Base-by-base conservation (phyloP, 2,113 vertebrate genomes). In the Pollachius pollachius region DNA sequence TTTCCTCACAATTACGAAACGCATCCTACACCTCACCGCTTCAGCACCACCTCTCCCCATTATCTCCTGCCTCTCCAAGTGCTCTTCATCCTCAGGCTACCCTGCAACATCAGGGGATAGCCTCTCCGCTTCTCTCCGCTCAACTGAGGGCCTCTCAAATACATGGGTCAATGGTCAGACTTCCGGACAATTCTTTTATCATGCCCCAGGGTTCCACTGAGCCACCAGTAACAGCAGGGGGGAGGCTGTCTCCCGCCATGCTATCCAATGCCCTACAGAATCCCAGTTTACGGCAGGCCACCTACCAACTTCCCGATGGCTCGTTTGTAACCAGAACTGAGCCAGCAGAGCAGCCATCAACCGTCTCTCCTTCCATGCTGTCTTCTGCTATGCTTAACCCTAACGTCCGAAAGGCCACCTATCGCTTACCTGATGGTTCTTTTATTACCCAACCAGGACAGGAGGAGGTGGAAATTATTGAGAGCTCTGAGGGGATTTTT, bases 221-320 rank as follows among this genome's bases (percentile, higher is more conserved):
- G 9, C 12, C 68, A 72, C 59, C 75, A 67, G 41, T 57, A 65
- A 62, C 69, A 37, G 71, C 41, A 63, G 70, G 67, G 27, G 79
- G 61, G 19, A 78, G 19, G 18, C 62, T 76, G 17, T 84, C 85
- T 62, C 63, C 82, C 8, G 77, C 85, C 64, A 61, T 84, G 61
- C 81, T 90, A 0, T 89, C 87, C 18, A 86, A 67, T 77, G 89
- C 91, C 30, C 73, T 91, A 30, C 85, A 83, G 65, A 91, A 91
- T 68, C 79, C 82, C 74, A 85, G 56, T 23, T 70, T 92, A 64
- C 89, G 81, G 25, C 85, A 83, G 69, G 83, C 89, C 12, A 85
- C 84, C 41, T 92, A 90, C 70, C 84, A 68, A 71, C 73, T 92
- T 67, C 91, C 91, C 13, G 85, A 91, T 83, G 89, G 88, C 21